Evolutionary conservation across 35 echinoderm and acorn worm genomes (phyloP), one percentile per base, ranked within the genome.

Genomic region (Ptychodera flava): DNA sequence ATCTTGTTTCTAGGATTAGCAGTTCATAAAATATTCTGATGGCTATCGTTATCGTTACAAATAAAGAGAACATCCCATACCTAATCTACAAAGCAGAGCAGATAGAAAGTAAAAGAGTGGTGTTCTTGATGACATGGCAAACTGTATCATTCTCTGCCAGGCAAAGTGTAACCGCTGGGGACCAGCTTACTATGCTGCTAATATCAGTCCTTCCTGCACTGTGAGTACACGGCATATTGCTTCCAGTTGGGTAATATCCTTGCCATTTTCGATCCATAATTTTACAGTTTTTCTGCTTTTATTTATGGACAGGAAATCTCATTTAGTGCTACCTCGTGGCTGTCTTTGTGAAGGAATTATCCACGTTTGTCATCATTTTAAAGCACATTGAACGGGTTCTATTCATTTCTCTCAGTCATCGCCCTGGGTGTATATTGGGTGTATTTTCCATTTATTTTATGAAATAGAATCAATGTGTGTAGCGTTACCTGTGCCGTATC

Each of bases 241-340:
- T 64, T 64, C 22, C 22, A 64, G 22, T 64, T 64, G n/a, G n/a
- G 6, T 64, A 64, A 64, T 64, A 64, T 64, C 45, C 45, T 22
- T 22, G 22, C 22, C 45, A 64, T 12, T 22, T 64, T 64, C 45
- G 6, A 64, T 64, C 22, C 45, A 64, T 64, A 64, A 64, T 64
- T 64, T 64, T 64, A 22, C 45, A 6, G 22, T 64, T 64, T 64
- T 64, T 64, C 6, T 64, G 6, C 45, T 64, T 64, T 64, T 64
- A 64, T 64, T 64, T 64, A 64, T 64, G 45, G 45, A 64, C 45
- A 64, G 45, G 45, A 64, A 64, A 64, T 64, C 45, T 64, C 45
- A 64, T 64, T 64, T 6, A 64, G 22, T 22, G 45, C 6, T 64
- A 12, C 45, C 45, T 64, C 45, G 22, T 64, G 45, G 45, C 45